phyloP scores from a whole-genome alignment of 2,888 invertebrate genomes.

The Andrena bicolor region DNA sequence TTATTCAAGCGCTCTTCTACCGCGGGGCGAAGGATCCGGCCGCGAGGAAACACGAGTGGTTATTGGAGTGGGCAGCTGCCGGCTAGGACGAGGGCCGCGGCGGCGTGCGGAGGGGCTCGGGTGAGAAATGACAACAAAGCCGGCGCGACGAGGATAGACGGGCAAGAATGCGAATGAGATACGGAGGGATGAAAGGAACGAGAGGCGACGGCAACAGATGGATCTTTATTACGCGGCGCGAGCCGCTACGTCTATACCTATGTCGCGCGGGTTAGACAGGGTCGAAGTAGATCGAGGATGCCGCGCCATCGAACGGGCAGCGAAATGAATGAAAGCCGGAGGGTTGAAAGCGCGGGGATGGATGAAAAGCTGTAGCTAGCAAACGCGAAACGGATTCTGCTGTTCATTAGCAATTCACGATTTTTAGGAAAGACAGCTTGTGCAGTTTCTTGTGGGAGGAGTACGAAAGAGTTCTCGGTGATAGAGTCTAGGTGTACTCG shows the following conservation, averaged over 20 bases:
- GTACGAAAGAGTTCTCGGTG: no score
- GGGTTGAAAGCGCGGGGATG: constrained; percentile 27
- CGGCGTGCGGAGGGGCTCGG: background rate
- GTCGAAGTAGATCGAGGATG: constrained; percentile 55
- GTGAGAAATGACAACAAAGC: constrained; percentile 34
- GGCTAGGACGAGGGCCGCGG: background rate
- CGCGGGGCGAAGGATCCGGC: constrained; percentile 23
- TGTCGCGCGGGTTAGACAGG: constrained; percentile 37
- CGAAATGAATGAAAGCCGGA: constrained; percentile 39
- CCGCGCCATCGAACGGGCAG: constrained; percentile 41
- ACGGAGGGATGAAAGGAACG: constrained; percentile 30
- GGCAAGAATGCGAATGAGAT: constrained; percentile 40
- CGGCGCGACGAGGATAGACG: background rate
- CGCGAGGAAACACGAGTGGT: constrained; percentile 25
- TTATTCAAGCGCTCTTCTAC: constrained; percentile 71
- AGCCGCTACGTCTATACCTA: background rate
- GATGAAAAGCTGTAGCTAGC: constrained; percentile 29
- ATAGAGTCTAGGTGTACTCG: no score
- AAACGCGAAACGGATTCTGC: constrained; percentile 30
- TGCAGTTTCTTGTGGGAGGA: no score
- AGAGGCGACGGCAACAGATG: constrained; percentile 58
- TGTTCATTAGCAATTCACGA: background rate
- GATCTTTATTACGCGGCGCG: constrained; percentile 58
- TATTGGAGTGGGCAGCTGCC: constrained; percentile 36
- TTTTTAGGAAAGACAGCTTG: background rate